Evolutionary conservation across 2,113 vertebrate species (phyloP).

Genomic region (Macrotus californicus): DNA sequence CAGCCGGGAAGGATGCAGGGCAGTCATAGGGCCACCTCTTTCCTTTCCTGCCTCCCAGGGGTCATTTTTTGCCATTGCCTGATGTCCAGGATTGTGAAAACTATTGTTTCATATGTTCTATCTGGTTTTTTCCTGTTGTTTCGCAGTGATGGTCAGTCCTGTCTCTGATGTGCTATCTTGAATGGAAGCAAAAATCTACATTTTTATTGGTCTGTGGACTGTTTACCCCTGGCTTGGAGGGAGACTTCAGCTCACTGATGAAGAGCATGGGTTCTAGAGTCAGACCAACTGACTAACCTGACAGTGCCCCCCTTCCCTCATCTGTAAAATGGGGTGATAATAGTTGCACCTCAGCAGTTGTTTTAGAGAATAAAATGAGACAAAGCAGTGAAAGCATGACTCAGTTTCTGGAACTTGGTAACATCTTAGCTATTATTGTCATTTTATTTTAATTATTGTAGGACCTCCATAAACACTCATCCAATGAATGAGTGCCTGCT

Average conservation of each 20-base stretch:
- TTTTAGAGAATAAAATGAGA: background rate
- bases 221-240: background rate
- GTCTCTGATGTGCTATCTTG: background rate
- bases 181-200: background rate
- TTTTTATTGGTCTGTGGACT: background rate
- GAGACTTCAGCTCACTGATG: background rate
- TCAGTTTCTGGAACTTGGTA: background rate
- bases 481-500: background rate
- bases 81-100: background rate
- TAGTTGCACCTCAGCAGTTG: background rate
- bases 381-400: background rate
- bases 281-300: background rate
- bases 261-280: background rate
- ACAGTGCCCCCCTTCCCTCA: background rate
- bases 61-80: background rate
- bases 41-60: background rate
- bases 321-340: background rate
- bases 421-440: background rate
- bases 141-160: background rate
- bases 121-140: background rate
- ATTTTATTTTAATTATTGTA: background rate
- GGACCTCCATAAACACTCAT: background rate
- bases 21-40: background rate
- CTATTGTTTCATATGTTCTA: background rate
- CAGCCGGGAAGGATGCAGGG: background rate